These are phyloP conservation scores for Hemibates koningsi DNA, from an alignment of 2,113 vertebrate species.

Conservation along the genomic window DNA sequence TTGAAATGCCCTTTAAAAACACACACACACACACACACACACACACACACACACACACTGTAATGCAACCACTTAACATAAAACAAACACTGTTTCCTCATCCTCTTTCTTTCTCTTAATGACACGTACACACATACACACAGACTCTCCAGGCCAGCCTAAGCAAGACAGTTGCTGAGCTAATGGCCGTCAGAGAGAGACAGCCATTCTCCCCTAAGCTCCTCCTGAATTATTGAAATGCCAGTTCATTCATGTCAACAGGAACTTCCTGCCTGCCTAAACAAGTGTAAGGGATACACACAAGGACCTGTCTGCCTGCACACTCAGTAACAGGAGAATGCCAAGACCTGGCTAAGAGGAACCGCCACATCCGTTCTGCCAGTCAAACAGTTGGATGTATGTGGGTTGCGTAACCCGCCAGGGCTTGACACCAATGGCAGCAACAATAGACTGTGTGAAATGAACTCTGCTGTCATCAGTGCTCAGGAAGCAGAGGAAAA, in stretches of 20 bases:
- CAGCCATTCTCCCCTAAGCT: slow-evolving; percentile 29
- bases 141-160: neutral
- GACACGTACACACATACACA: neutral
- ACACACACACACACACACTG: neutral
- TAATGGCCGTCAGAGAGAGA: slow-evolving; percentile 29
- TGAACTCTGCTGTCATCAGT: neutral
- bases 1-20: no score
- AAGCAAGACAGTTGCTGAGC: slow-evolving; percentile 41
- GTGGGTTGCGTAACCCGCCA: slow-evolving; percentile 4
- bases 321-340: slow-evolving; percentile 54
- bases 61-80: slow-evolving; percentile 22
- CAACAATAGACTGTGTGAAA: slow-evolving; percentile 24
- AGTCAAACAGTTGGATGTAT: neutral
- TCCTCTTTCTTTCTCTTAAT: neutral
- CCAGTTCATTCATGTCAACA: slow-evolving; percentile 62
- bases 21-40: no score
- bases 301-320: slow-evolving; percentile 36
- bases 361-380: slow-evolving; percentile 25
- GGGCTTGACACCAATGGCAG: neutral
- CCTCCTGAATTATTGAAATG: slow-evolving; percentile 63
- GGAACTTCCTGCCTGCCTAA: slow-evolving; percentile 59
- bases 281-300: slow-evolving; percentile 54
- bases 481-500: neutral
- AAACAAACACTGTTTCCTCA: slow-evolving; percentile 20
- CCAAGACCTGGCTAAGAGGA: slow-evolving; percentile 34